Conservation (phyloP, 2,113 vertebrate species). For the Nibea coibor region DNA sequence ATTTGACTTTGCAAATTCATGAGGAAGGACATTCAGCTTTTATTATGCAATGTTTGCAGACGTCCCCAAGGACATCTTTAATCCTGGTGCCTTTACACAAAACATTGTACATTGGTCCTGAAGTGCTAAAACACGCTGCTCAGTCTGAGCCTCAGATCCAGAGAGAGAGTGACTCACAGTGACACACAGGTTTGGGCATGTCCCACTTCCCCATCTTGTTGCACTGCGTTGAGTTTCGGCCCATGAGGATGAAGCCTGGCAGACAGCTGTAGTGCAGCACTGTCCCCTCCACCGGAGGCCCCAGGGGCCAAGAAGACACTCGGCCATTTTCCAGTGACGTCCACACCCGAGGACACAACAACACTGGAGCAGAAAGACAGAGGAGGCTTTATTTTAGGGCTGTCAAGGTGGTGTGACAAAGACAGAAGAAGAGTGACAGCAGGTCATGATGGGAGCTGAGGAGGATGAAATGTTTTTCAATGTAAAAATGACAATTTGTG, state of each 20-base stretch:
- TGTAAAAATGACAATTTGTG: no score
- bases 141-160: neutral
- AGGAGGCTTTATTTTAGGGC: neutral
- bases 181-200: constrained; percentile 88
- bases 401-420: neutral
- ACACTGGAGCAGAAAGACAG: constrained; percentile 75
- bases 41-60: neutral
- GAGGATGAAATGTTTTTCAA: no score
- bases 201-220: constrained; percentile 90
- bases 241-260: constrained; percentile 87
- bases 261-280: constrained; percentile 87
- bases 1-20: neutral
- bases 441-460: no score
- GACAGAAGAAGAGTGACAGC: no score
- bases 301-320: constrained; percentile 77
- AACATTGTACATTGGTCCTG: neutral
- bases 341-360: constrained; percentile 87
- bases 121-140: neutral
- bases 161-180: constrained; percentile 80
- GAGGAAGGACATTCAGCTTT: neutral
- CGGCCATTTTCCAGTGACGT: constrained; percentile 90
- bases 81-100: neutral
- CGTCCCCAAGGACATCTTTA: neutral
- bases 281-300: constrained; percentile 87
- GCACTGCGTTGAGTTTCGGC: constrained; percentile 86